Percentiles rank a stretch among this genome's conserved stretches.
Evolutionary conservation across 2,888 invertebrate species (phyloP).

Genomic region (Synanthedon tipuliformis): DNA sequence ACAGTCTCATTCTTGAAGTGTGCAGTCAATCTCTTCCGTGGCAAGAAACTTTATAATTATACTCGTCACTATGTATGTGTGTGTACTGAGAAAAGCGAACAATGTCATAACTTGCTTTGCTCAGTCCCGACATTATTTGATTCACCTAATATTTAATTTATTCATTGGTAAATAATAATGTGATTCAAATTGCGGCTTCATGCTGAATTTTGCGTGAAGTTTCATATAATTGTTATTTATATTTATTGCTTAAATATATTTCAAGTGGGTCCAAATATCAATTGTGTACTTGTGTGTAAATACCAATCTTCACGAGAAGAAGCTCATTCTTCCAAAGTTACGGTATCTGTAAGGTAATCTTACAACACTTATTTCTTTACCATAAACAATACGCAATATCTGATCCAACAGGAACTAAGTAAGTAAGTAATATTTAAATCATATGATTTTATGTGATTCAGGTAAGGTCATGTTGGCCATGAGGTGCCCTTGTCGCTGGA

Average conservation of each 20-base stretch:
- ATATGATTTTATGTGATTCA: conserved; percentile 44
- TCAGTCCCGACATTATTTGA: background rate
- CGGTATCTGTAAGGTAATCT: too few species aligned
- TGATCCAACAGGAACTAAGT: conserved; percentile 31
- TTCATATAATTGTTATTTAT: too few species aligned
- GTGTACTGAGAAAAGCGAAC: background rate
- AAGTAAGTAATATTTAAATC: conserved; percentile 12
- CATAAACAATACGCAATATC: background rate
- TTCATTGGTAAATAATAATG: too few species aligned
- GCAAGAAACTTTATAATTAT: background rate
- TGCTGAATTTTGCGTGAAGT: too few species aligned
- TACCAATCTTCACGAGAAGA: too few species aligned
- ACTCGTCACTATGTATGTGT: background rate
- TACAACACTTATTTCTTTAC: too few species aligned
- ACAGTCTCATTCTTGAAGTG: background rate
- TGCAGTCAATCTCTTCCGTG: background rate
- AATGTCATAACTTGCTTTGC: background rate
- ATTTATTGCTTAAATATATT: too few species aligned
- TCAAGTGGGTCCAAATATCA: too few species aligned
- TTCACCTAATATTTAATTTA: too few species aligned
- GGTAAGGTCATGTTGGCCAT: conserved; percentile 52
- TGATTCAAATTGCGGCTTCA: too few species aligned
- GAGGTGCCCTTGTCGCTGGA: conserved; percentile 47
- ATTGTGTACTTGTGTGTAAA: too few species aligned
- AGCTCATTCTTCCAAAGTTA: too few species aligned